A percentile compares a stretch with the other conserved stretches of the same genome.
phyloP scores from a whole-genome alignment of 1,140 invertebrate species.

The Trachymyrmex septentrionalis region DNA sequence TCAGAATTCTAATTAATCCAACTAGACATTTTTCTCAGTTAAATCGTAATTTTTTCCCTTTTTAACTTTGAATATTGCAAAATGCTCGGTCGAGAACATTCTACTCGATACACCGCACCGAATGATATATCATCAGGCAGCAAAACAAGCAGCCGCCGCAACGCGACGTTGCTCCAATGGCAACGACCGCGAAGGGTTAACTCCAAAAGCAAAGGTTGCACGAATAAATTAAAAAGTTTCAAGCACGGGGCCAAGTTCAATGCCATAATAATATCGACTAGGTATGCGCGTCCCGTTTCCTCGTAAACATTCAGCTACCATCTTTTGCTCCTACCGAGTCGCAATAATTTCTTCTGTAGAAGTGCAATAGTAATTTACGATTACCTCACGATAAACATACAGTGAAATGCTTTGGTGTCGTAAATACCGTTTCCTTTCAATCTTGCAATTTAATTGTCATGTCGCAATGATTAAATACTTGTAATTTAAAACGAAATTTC shows the following conservation, averaged over 20 bases:
- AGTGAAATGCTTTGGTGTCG: constrained; percentile 15
- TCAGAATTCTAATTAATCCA: too few species aligned
- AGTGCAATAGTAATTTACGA: constrained; percentile 16
- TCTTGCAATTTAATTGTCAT: constrained; percentile 31
- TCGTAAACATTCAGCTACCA: constrained; percentile 52
- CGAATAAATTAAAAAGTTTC: constrained; percentile 82
- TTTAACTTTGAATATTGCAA: background rate
- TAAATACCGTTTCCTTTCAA: background rate
- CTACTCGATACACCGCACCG: constrained; percentile 29
- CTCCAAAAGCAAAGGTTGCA: constrained; percentile 45
- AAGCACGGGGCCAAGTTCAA: constrained; percentile 81
- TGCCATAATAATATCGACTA: constrained; percentile 68
- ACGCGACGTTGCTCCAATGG: constrained; percentile 37
- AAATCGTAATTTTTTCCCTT: background rate
- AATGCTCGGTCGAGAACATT: constrained; percentile 28
- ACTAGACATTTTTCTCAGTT: too few species aligned
- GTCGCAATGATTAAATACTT: background rate
- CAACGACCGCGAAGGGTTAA: constrained; percentile 57
- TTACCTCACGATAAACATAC: constrained; percentile 29
- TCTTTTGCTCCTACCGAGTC: constrained; percentile 35
- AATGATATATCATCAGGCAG: constrained; percentile 45
- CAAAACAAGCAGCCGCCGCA: constrained; percentile 50
- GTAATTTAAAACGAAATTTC: constrained; percentile 16
- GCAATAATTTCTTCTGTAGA: constrained; percentile 43
- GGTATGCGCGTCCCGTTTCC: constrained; percentile 58